Evolutionary conservation across 2,113 vertebrate species (phyloP), one percentile per base, ranked within the genome.

Genomic region (Nothobranchius furzeri): DNA sequence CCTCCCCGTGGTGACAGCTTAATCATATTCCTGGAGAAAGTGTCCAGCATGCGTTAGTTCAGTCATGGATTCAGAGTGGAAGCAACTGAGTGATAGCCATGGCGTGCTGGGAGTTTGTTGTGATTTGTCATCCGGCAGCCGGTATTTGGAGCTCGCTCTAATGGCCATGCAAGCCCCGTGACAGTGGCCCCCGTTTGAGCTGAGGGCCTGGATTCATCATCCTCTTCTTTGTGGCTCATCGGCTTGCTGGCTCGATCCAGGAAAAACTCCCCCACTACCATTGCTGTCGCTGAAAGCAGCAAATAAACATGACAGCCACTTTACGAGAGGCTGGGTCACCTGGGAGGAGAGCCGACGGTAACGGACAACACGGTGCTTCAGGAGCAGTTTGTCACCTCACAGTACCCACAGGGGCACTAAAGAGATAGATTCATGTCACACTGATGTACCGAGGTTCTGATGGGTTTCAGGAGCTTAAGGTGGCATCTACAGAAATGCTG

Each of bases 151-250:
- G 60, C 71, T 76, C 65, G 70, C 81, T 87, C 78, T 82, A 85
- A 85, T 82, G 87, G 79, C 85, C 70, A 49, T 70, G 35, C 64
- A 12, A 76, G 75, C 76, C 62, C 61, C 71, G 48, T 82, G 87
- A 83, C 87, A 83, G 82, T 52, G 62, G 68, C 58, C 71, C 79
- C 75, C 68, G 60, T 89, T 90, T 83, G 81, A 89, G 80, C 67
- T 40, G 36, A 62, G 70, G 59, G 64, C 55, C 77, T 66, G 64
- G 83, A 92, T 92, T 85, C 89, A 92, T 92, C 91, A 91, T 73
- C 75, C 68, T 84, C 78, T 51, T 70, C 72, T 78, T 66, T 81
- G 71, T 73, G 86, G 78, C 85, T 89, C 88, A 76, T 83, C 88
- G 87, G 82, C 76, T 75, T 70, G 10, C 68, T 48, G 68, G 63